Conservation (phyloP, 2,888 invertebrate species). For the Pollenia amentaria region DNA sequence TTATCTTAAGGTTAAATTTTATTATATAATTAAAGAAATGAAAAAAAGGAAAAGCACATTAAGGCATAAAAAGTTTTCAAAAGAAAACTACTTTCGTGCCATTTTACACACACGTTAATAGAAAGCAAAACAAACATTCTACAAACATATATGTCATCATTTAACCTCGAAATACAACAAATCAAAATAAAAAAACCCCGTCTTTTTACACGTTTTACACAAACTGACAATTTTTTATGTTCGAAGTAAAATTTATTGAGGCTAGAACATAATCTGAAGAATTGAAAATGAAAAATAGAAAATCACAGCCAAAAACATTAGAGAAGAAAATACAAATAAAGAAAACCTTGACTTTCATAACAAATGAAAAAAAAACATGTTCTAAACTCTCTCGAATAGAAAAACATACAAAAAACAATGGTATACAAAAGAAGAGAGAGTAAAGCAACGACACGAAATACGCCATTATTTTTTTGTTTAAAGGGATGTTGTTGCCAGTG, state of each 20-base stretch:
- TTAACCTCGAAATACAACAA: neutral
- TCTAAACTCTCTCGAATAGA: constrained; percentile 74
- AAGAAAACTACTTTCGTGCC: constrained; percentile 9
- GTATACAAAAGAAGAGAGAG: constrained; percentile 10
- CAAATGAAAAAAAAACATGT: constrained; percentile 40
- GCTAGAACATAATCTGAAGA: neutral
- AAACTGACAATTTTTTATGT: too few relatives aligned
- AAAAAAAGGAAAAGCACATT: neutral
- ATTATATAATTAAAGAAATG: neutral
- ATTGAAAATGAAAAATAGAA: constrained; percentile 19
- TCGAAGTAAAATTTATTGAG: too few relatives aligned
- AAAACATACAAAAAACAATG: constrained; percentile 2
- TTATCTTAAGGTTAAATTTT: constrained; percentile 23
- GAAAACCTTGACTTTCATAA: constrained; percentile 75
- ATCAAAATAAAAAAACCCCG: neutral
- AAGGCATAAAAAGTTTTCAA: constrained; percentile 17
- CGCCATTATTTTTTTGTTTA: neutral
- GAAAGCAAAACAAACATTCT: neutral
- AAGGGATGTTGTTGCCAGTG: neutral
- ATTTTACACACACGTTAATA: neutral
- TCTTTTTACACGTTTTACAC: too few relatives aligned
- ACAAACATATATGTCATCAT: constrained; percentile 31
- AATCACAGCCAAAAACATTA: constrained; percentile 49
- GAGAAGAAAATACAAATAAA: constrained; percentile 24
- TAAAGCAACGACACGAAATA: constrained; percentile 37